Evolutionary conservation across 2,797 vertebrate genomes (phyloP), one percentile per base, ranked within the genome.

Genomic region (Alosa sapidissima): DNA sequence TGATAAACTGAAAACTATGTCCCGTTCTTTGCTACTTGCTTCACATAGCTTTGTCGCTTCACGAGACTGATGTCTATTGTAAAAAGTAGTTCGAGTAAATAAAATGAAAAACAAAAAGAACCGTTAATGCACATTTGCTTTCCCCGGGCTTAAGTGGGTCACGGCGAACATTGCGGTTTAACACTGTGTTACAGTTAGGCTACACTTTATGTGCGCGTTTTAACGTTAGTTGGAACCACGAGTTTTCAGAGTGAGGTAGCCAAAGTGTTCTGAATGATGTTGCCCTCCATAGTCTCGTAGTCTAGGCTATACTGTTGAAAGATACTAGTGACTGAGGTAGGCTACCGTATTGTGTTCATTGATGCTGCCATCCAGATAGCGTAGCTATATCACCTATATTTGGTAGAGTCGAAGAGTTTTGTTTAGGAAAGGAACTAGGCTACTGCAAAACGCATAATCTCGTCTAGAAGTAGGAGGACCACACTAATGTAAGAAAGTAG

Each of bases 1-100:
- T 86, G 89, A 81, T 87, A 82, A 81, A 84, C 54, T n/a, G 45
- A 48, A 72, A 65, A 55, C 51, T n/a, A 19, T 78, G 72, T 19
- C 72, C 72, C 36, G 4, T 45, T 78, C 72, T 41, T 78, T 5
- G 21, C 72, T 78, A 45, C n/a, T 28, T 65, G 0, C 60, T 28
- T n/a, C 24, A 65, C 60, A 24, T 28, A 28, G 60, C 58, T 2
- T 24, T 8, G 41, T 41, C 41, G 41, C 41, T 41, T 78, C 41
- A 41, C 14, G 14, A 47, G 16, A 47, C 13, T 41, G 33, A 14
- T 72, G 65, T 19, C 1, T 4, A 24, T 24, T 6, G 58, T n/a
- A 24, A 21, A 78, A 78, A 78, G 72, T 75, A 68, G 36, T 45
- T 45, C 16, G 72, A 41, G 16, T 62, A 78, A 21, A 78, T 21